Conservation (phyloP, 2,888 invertebrate genomes). For the Slavum lentiscoides region DNA sequence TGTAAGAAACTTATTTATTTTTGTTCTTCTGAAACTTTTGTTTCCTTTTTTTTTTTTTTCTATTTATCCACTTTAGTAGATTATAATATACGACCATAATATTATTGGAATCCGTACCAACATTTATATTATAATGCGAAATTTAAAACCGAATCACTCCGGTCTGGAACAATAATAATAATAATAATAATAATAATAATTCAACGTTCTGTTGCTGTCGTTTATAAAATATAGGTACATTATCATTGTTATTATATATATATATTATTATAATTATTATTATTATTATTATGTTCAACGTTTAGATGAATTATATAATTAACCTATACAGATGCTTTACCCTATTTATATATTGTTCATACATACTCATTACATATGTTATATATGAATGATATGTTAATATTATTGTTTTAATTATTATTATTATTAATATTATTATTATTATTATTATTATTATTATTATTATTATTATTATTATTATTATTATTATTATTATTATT, state of each 20-base stretch:
- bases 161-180: neutral
- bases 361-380: neutral
- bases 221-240: neutral
- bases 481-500: slow-evolving; percentile 19
- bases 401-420: neutral
- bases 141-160: neutral
- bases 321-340: neutral
- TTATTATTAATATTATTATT: too few relatives aligned
- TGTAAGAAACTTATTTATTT: neutral
- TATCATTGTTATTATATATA: slow-evolving; percentile 19
- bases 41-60: too few relatives aligned
- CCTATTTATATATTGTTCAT: slow-evolving; percentile 21
- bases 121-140: neutral
- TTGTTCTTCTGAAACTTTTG: too few relatives aligned
- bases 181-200: too few relatives aligned
- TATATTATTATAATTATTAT: neutral
- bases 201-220: too few relatives aligned
- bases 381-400: too few relatives aligned
- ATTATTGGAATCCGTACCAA: too few relatives aligned
- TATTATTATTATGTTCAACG: slow-evolving; percentile 20
- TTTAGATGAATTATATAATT: slow-evolving; percentile 2
- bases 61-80: too few relatives aligned
- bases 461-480: too few relatives aligned
- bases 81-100: too few relatives aligned
- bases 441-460: too few relatives aligned